These are phyloP conservation scores for Oryzias curvinotus DNA, from an alignment of 2,113 vertebrate genomes.

Conservation along the genomic window DNA sequence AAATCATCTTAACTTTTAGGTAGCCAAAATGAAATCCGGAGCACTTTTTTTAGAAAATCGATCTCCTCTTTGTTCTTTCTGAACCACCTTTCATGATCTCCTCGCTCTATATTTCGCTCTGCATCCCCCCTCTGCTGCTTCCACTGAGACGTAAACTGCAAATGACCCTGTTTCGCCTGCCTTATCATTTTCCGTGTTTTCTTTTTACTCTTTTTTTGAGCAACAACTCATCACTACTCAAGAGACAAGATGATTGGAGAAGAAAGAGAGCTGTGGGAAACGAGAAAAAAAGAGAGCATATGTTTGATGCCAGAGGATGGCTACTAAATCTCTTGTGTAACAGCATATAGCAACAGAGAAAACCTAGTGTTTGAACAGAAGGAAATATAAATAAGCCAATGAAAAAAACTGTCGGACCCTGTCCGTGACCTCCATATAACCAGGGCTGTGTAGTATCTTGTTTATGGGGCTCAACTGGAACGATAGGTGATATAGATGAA, in stretches of 20 bases:
- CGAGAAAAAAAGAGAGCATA: conserved; percentile 33
- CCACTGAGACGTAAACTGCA: conserved; percentile 62
- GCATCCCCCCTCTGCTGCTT: conserved; percentile 27
- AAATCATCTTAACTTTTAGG: not conserved
- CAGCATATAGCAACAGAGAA: conserved; percentile 47
- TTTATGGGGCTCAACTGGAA: conserved; percentile 82
- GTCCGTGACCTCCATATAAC: conserved; percentile 73
- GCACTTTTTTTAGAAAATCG: not conserved
- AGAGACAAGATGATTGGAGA: conserved; percentile 49
- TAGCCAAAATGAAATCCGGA: not conserved
- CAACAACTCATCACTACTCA: conserved; percentile 50
- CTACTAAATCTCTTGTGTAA: conserved; percentile 46
- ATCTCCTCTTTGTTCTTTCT: conserved; percentile 1
- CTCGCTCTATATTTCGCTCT: conserved; percentile 23
- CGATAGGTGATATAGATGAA: conserved; percentile 30
- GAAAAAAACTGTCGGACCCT: conserved; percentile 20
- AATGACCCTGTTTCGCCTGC: conserved; percentile 67
- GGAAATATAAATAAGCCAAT: conserved; percentile 42
- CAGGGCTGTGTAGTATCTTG: conserved; percentile 59
- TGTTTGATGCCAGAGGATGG: conserved; percentile 41
- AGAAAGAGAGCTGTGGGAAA: conserved; percentile 37
- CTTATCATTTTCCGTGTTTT: conserved; percentile 51
- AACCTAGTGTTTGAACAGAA: conserved; percentile 43
- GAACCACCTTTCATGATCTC: conserved; percentile 50
- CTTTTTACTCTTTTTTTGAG: conserved; percentile 64